Evolutionary conservation across 2,113 vertebrate genomes (phyloP).

Genomic region (Equus przewalskii): DNA sequence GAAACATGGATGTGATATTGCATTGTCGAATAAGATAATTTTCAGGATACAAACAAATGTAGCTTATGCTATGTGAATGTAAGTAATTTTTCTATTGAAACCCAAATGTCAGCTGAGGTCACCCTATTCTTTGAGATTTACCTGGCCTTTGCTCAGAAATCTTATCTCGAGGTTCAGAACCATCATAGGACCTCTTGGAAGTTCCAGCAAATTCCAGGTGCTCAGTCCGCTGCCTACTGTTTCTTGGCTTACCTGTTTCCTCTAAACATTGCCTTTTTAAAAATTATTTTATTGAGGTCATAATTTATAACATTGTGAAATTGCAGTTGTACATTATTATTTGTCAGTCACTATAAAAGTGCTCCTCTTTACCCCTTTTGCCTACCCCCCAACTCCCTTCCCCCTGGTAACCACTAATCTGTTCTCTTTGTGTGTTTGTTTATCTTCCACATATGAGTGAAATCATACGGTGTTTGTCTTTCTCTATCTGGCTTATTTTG

Average conservation of each 20-base stretch:
- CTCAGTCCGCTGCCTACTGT: too few relatives aligned
- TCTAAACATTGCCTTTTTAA: neutral
- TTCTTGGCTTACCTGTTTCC: neutral
- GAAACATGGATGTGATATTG: neutral
- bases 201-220: neutral
- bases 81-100: neutral
- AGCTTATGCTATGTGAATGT: neutral
- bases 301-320: too few relatives aligned
- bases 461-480: too few relatives aligned
- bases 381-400: too few relatives aligned
- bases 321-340: too few relatives aligned
- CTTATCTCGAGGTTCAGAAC: neutral
- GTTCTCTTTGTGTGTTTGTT: too few relatives aligned
- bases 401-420: too few relatives aligned
- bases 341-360: too few relatives aligned
- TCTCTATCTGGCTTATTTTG: too few relatives aligned
- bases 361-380: too few relatives aligned
- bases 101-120: neutral
- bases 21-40: neutral
- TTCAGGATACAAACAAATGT: neutral
- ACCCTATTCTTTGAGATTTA: neutral
- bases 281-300: too few relatives aligned
- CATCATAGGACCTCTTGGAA: neutral
- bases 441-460: too few relatives aligned
- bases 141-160: neutral